Evolutionary conservation across 2,888 invertebrate species (phyloP).

Genomic region (Uloborus plumipes): DNA sequence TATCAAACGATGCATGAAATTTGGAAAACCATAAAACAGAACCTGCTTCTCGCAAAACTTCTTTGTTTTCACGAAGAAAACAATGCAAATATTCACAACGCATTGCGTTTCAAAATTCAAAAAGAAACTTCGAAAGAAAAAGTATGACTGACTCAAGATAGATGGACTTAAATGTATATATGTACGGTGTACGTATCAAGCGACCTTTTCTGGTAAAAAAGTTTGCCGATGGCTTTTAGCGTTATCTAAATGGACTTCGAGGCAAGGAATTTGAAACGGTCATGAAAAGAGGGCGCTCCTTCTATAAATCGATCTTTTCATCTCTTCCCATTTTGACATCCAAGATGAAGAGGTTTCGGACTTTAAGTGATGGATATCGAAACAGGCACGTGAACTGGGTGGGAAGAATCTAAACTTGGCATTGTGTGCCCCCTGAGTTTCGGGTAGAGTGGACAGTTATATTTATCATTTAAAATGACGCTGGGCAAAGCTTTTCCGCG

Average conservation of each 20-base stretch:
- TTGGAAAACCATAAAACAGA: too few relatives aligned
- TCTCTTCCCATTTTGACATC: slow-evolving; percentile 46
- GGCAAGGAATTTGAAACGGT: slow-evolving; percentile 5
- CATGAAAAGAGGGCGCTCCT: slow-evolving; percentile 4
- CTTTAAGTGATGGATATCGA: slow-evolving; percentile 5
- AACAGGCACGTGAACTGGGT: not conserved
- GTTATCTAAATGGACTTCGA: slow-evolving; percentile 61
- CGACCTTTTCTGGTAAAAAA: slow-evolving; percentile 42
- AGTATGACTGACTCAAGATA: slow-evolving; percentile 16
- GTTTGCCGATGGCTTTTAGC: slow-evolving; percentile 54
- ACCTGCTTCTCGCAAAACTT: too few relatives aligned
- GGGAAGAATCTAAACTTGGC: too few relatives aligned
- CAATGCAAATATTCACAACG: too few relatives aligned
- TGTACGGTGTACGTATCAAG: slow-evolving; percentile 37
- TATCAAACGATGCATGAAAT: too few relatives aligned
- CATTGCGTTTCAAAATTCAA: too few relatives aligned
- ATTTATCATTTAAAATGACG: too few relatives aligned
- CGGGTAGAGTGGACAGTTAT: too few relatives aligned
- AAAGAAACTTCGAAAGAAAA: not conserved
- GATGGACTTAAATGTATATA: slow-evolving; percentile 14
- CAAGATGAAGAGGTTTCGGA: slow-evolving; percentile 42
- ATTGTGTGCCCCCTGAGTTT: too few relatives aligned
- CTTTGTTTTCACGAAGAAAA: too few relatives aligned
- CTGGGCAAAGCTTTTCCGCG: too few relatives aligned
- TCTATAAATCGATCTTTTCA: slow-evolving; percentile 53